These are phyloP conservation scores for Carettochelys insculpta DNA, from an alignment of 2,113 vertebrate genomes.

Conservation along the genomic window DNA sequence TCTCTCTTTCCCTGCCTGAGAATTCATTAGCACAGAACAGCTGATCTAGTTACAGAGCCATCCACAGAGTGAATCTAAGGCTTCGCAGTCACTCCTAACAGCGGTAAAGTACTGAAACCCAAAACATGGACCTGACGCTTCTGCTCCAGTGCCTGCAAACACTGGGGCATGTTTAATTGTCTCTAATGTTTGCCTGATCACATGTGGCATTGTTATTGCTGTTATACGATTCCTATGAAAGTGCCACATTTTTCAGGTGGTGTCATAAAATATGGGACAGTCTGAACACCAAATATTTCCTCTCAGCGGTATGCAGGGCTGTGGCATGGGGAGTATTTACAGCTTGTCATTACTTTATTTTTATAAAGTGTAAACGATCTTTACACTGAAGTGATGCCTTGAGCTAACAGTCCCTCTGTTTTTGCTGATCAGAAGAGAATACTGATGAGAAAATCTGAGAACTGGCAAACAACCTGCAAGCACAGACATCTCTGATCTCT, in stretches of 20 bases:
- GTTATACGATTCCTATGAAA: constrained; percentile 30
- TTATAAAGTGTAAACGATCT: neutral
- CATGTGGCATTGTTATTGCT: neutral
- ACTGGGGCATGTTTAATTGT: rapidly evolving
- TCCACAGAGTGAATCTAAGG: neutral
- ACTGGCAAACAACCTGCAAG: neutral
- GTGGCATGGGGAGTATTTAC: constrained; percentile 17
- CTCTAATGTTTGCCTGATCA: neutral
- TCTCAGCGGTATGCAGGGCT: constrained; percentile 1
- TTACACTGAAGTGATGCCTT: neutral
- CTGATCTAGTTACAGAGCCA: neutral
- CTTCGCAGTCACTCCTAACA: neutral
- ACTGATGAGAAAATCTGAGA: rapidly evolving
- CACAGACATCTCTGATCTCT: neutral
- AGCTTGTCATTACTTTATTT: neutral
- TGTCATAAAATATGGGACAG: neutral
- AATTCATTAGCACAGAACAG: neutral
- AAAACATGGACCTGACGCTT: neutral
- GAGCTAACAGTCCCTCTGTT: neutral
- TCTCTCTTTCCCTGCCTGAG: too few relatives aligned
- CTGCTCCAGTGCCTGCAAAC: rapidly evolving
- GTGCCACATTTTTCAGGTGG: constrained; percentile 12
- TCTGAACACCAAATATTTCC: constrained; percentile 10
- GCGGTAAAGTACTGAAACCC: neutral
- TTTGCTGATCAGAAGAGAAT: neutral